Percentiles rank a stretch among this genome's conserved stretches.
Evolutionary conservation across 1,140 invertebrate genomes (phyloP).

Genomic region (Aphis gossypii): DNA sequence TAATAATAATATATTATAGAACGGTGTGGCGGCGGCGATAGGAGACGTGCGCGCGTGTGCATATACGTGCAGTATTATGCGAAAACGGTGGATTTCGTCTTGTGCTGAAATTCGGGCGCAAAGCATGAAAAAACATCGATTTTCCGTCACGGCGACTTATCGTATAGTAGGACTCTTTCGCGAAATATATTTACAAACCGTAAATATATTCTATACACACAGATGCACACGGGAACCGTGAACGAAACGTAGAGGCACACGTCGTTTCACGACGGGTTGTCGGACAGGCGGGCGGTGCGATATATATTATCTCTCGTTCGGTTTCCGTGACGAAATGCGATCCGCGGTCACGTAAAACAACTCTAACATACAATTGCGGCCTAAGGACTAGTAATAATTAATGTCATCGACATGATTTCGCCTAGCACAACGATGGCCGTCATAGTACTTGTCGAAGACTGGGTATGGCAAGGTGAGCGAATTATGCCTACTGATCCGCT

Average conservation of each 20-base stretch:
- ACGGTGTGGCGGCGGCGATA: neutral
- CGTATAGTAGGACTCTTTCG: neutral
- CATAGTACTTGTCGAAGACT: rapidly evolving
- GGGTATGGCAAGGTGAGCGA: no score
- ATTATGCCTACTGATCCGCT: neutral
- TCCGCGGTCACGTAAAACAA: neutral
- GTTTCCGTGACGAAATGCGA: neutral
- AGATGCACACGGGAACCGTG: neutral
- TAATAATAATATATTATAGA: neutral
- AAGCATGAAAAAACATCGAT: conserved; percentile 23
- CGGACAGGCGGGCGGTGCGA: neutral
- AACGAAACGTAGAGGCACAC: neutral
- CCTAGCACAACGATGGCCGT: neutral
- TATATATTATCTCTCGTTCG: neutral
- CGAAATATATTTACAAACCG: neutral
- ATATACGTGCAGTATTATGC: neutral
- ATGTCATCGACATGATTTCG: neutral
- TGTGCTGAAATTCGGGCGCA: neutral
- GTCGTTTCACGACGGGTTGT: neutral
- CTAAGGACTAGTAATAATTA: neutral
- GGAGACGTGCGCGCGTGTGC: neutral
- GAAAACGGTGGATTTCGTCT: neutral
- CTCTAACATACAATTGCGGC: neutral
- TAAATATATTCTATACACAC: neutral
- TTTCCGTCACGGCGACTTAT: conserved; percentile 27